Evolutionary conservation across 2,113 vertebrate genomes (phyloP).

Genomic region (Sminthopsis crassicaudata): DNA sequence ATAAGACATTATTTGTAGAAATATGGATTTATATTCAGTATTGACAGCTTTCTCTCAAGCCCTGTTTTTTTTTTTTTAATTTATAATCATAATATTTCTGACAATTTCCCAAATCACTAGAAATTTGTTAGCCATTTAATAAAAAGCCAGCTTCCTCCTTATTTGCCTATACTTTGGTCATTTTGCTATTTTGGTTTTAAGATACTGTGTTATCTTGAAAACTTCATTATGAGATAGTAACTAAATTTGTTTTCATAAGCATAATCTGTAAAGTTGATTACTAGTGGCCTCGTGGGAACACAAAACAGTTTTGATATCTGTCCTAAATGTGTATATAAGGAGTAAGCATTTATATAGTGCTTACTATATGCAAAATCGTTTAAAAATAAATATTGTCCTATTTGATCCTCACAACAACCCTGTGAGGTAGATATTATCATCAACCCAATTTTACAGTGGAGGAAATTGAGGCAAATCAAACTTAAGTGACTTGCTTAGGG

Average conservation of each 20-base stretch:
- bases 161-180: conserved; percentile 1
- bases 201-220: not conserved
- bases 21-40: not conserved
- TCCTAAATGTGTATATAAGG: not conserved
- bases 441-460: not conserved
- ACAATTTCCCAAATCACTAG: conserved; percentile 1
- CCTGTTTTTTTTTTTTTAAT: conserved; percentile 20
- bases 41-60: conserved; percentile 4
- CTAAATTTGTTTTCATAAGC: not conserved
- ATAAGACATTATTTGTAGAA: not conserved
- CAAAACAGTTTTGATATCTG: not conserved
- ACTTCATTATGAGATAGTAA: not conserved
- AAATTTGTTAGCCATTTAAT: not conserved
- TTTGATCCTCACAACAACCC: not conserved
- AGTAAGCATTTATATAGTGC: not conserved
- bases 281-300: not conserved
- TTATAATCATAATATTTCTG: not conserved
- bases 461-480: not conserved
- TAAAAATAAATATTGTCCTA: not conserved
- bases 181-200: not conserved
- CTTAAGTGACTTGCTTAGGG: not conserved
- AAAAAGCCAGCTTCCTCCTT: not conserved
- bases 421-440: not conserved
- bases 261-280: not conserved
- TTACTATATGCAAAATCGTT: not conserved